phyloP scores from a whole-genome alignment of 23 tunicate genomes.

The Clavelina lepadiformis region DNA sequence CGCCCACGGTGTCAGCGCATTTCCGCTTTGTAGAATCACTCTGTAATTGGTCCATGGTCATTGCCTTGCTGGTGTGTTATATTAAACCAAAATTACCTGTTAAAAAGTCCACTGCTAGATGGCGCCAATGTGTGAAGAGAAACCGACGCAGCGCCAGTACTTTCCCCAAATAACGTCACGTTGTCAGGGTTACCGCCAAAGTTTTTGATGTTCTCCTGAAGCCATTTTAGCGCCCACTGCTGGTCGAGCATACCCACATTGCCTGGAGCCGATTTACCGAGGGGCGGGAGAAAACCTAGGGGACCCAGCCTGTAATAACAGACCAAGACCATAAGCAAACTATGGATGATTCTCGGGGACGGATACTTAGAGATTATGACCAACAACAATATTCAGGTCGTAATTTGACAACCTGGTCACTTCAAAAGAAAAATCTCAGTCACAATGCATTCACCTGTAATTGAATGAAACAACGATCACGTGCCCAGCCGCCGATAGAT shows the following conservation, averaged over 20 bases:
- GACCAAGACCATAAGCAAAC: too few species aligned
- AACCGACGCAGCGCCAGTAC: conserved; percentile 70
- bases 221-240: conserved; percentile 57
- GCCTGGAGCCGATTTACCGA: conserved; percentile 34
- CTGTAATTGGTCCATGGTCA: too few species aligned
- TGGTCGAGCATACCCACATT: conserved; percentile 78
- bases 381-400: too few species aligned
- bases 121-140: conserved; percentile 56
- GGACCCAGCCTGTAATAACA: conserved; percentile 53
- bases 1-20: conserved; percentile 58
- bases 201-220: conserved; percentile 38
- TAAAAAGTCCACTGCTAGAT: conserved; percentile 35
- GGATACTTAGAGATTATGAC: too few species aligned
- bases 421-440: too few species aligned
- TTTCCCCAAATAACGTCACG: conserved; percentile 72
- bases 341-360: too few species aligned
- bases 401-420: too few species aligned
- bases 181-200: conserved; percentile 73
- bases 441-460: conserved; percentile 39
- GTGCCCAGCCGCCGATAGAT: conserved; percentile 53
- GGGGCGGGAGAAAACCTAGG: conserved; percentile 57
- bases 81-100: too few species aligned
- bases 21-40: conserved; percentile 57
- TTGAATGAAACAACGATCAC: conserved; percentile 75
- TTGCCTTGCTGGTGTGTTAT: too few species aligned